These are phyloP conservation scores for Podarcis muralis DNA, from an alignment of 2,113 vertebrate species.

Conservation along the genomic window DNA sequence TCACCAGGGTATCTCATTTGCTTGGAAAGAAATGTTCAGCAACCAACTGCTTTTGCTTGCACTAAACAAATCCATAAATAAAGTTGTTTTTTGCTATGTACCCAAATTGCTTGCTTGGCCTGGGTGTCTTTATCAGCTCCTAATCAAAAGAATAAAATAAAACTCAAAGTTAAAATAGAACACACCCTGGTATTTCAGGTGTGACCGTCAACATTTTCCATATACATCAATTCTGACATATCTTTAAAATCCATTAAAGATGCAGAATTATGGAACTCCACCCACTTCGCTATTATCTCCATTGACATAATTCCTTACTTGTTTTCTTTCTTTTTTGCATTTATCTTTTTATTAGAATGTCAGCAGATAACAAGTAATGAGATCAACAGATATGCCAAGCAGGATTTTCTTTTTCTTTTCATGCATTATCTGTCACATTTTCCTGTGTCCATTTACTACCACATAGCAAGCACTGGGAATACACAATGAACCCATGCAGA, in stretches of 20 bases:
- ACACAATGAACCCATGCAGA: not conserved
- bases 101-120: constrained; percentile 3
- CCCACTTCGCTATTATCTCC: not conserved
- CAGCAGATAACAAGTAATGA: not conserved
- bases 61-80: constrained; percentile 47
- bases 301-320: not conserved
- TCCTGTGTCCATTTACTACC: not conserved
- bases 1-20: constrained; percentile 51
- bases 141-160: not conserved
- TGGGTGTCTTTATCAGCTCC: not conserved
- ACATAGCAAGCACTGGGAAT: not conserved
- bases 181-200: not conserved
- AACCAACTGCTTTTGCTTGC: constrained; percentile 5
- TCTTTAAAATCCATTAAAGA: not conserved
- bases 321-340: not conserved
- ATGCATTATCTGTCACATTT: not conserved
- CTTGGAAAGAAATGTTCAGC: constrained; percentile 38
- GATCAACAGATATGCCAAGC: not conserved
- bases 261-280: not conserved
- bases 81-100: not conserved
- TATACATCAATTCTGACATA: not conserved
- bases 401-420: not conserved
- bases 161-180: not conserved
- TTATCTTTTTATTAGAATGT: not conserved
- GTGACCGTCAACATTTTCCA: too few relatives aligned